These are phyloP conservation scores for Drosophila biarmipes DNA, from an alignment of 1,140 invertebrate species.

Conservation along the genomic window DNA sequence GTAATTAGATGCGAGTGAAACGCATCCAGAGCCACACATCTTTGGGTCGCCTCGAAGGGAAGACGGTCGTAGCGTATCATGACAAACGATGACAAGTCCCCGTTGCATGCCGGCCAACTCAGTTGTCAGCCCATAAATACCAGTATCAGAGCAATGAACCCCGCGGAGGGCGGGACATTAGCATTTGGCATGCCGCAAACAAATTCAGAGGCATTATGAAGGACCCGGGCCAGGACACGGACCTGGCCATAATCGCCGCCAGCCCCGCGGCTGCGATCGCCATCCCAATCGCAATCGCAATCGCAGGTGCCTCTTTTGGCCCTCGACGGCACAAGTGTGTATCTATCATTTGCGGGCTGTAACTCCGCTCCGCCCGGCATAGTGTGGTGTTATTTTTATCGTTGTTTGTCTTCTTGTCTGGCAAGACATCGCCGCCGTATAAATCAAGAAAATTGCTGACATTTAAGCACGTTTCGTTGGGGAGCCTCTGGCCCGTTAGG, in stretches of 20 bases:
- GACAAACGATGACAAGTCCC: conserved; percentile 75
- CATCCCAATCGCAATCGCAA: conserved; percentile 24
- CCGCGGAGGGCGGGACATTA: background rate
- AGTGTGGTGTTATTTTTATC: conserved; percentile 44
- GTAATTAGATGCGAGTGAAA: conserved; percentile 32
- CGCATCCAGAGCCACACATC: background rate
- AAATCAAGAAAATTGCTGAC: conserved; percentile 83
- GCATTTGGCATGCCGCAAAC: conserved; percentile 33
- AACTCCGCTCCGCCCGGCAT: conserved; percentile 13
- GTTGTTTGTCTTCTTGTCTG: conserved; percentile 67
- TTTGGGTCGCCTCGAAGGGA: background rate
- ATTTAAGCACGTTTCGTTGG: conserved; percentile 80
- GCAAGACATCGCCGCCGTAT: conserved; percentile 74
- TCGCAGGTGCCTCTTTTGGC: conserved; percentile 38
- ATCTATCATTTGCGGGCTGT: conserved; percentile 68
- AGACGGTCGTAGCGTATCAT: conserved; percentile 38
- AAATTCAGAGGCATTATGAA: conserved; percentile 22
- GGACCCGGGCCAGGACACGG: conserved; percentile 15
- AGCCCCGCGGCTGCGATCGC: conserved; percentile 53
- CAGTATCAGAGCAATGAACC: conserved; percentile 70
- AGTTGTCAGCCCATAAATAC: conserved; percentile 60
- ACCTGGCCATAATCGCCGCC: conserved; percentile 59
- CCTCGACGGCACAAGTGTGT: conserved; percentile 53
- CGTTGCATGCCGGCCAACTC: conserved; percentile 52
- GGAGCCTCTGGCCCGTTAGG: conserved; percentile 46